Conservation (phyloP, 2,113 vertebrate species). For the Notiomystis cincta region DNA sequence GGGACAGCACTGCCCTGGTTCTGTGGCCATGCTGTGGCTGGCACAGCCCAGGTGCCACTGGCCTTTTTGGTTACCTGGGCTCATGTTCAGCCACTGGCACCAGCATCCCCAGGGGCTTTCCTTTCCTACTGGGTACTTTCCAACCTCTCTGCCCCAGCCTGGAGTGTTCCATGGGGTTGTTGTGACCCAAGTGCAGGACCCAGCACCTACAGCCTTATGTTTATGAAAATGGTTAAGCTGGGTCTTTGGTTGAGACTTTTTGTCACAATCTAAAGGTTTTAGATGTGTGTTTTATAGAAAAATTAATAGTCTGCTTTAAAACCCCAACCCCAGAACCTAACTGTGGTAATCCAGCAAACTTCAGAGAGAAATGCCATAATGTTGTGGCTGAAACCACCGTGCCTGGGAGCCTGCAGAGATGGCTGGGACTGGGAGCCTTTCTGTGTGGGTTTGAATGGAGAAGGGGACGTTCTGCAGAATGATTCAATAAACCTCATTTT, state of each 20-base stretch:
- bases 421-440: not conserved
- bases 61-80: not conserved
- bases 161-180: not conserved
- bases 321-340: not conserved
- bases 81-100: not conserved
- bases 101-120: too few relatives aligned
- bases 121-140: not conserved
- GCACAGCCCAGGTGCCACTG: not conserved
- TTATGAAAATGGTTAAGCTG: not conserved
- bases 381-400: not conserved
- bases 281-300: not conserved
- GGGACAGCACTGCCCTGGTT: not conserved
- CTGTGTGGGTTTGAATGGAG: not conserved
- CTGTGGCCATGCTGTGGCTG: not conserved
- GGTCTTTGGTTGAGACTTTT: not conserved
- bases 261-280: not conserved
- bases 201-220: not conserved
- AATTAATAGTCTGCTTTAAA: slow-evolving; percentile 19
- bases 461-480: not conserved
- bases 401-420: not conserved
- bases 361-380: not conserved
- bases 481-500: not conserved
- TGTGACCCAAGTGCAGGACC: not conserved
- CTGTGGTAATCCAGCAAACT: not conserved
- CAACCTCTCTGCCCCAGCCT: not conserved